Base-by-base conservation (phyloP, 1,140 invertebrate species). In the Plodia interpunctella region DNA sequence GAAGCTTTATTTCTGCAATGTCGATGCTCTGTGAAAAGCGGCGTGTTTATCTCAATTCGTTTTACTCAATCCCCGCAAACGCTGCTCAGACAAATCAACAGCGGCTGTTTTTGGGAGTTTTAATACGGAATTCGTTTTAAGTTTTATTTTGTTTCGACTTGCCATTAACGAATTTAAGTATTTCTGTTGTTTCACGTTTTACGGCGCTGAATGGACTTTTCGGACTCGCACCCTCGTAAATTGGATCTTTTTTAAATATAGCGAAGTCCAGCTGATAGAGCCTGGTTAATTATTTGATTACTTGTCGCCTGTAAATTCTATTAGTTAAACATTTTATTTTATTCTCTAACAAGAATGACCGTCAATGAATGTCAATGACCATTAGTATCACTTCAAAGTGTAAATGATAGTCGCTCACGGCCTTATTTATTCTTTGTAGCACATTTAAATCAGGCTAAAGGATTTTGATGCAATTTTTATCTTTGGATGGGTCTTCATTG, bases 1-100 rank as follows among this genome's bases (percentile, higher is more conserved):
- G 15, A 44, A 15, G 13, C 15, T 2, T 44, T 9, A 44, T 6
- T 44, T 44, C 38, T 44, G n/a, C 15, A 44, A 3, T 44, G 0
- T 44, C 38, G 9, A 15, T 15, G 15, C 15, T 44, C 6, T 44
- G 38, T 25, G 70, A 70, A 68, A 60, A 59, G 66, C 68, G 66
- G 60, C 60, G 57, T 78, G 75, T 72, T 72, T 56, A 65, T 71
- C 72, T 69, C 66, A 76, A 78, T 74, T 74, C 67, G 60, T 71
- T 77, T 70, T 53, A 59, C 59, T 55, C 65, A 66, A 60, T 68
- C 69, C 70, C 60, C 64, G 65, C 68, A 63, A 68, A 72, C 69
- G 70, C 66, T 62, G 60, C 50, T 68, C 69, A 61, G 55, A 61
- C 57, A 65, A 71, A 74, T 71, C 65, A 74, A 66, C 64, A 63